Percentiles rank a stretch among this genome's conserved stretches.
These are phyloP conservation scores for Fistularia tabacaria DNA, from an alignment of 2,797 vertebrate genomes.

Conservation along the genomic window DNA sequence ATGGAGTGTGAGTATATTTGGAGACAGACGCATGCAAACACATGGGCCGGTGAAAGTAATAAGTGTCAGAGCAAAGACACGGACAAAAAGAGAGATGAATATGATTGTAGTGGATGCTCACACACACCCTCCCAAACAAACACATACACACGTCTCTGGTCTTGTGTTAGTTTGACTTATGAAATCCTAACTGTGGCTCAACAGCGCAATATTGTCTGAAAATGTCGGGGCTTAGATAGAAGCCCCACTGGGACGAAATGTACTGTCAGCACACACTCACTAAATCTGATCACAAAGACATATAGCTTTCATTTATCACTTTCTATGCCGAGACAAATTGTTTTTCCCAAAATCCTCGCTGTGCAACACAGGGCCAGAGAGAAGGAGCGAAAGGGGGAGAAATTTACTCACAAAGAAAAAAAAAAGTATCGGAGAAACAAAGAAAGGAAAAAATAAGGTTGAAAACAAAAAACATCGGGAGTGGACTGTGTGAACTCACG, in stretches of 20 bases:
- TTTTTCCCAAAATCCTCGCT: conserved; percentile 43
- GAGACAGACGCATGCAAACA: conserved; percentile 36
- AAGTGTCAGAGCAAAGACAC: conserved; percentile 48
- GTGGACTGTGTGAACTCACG: no score
- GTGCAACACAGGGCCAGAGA: conserved; percentile 42
- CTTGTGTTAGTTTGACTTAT: conserved; percentile 62
- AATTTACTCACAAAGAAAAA: background rate
- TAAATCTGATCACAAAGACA: conserved; percentile 57
- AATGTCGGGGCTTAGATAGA: conserved; percentile 70
- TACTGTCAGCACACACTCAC: conserved; percentile 59
- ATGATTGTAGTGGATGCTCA: conserved; percentile 26
- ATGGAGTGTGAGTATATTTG: conserved; percentile 29
- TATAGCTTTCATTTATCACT: conserved; percentile 65
- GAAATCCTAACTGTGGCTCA: conserved; percentile 68
- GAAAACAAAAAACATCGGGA: no score
- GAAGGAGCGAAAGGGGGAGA: conserved; percentile 22
- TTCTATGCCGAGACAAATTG: conserved; percentile 53
- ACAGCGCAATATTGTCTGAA: conserved; percentile 71
- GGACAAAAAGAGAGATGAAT: conserved; percentile 47
- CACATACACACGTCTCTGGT: conserved; percentile 28
- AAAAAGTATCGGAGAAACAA: background rate
- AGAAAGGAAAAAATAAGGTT: background rate
- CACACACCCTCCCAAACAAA: background rate
- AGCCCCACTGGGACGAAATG: conserved; percentile 69
- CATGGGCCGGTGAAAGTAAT: conserved; percentile 48